These are phyloP conservation scores for Drosophila sp. DNA, from an alignment of 1,140 invertebrate genomes.

Conservation along the genomic window DNA sequence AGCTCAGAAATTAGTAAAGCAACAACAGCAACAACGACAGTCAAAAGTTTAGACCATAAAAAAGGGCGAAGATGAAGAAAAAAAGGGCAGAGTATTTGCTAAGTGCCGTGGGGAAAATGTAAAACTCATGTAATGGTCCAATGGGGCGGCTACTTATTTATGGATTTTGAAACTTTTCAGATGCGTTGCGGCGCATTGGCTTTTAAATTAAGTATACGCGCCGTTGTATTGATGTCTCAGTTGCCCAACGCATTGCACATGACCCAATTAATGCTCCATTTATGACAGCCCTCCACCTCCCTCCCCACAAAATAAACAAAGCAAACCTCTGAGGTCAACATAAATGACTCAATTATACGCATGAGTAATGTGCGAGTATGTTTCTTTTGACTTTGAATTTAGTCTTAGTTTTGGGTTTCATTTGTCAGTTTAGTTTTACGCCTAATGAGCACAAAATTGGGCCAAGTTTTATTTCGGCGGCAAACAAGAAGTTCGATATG, in stretches of 20 bases:
- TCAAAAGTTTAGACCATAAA: conserved; percentile 29
- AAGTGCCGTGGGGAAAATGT: conserved; percentile 66
- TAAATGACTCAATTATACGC: conserved; percentile 72
- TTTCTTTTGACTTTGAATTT: conserved; percentile 14
- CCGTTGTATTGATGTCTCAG: conserved; percentile 32
- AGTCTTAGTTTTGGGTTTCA: conserved; percentile 24
- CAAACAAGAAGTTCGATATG: neutral
- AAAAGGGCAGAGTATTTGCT: conserved; percentile 21
- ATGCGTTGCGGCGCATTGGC: conserved; percentile 50
- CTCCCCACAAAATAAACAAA: conserved; percentile 17
- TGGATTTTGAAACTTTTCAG: conserved; percentile 45
- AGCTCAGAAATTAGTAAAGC: conserved; percentile 29
- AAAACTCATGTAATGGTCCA: conserved; percentile 70
- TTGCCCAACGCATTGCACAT: conserved; percentile 39
- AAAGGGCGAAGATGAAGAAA: neutral
- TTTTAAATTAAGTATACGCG: conserved; percentile 54
- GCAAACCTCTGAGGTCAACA: conserved; percentile 54
- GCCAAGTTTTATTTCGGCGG: conserved; percentile 31
- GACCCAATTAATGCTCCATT: conserved; percentile 70
- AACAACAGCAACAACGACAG: conserved; percentile 1
- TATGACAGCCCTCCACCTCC: conserved; percentile 24
- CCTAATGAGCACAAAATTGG: conserved; percentile 71
- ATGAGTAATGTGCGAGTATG: conserved; percentile 65
- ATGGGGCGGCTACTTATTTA: conserved; percentile 47
- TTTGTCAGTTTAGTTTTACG: conserved; percentile 49